phyloP scores from a whole-genome alignment of 2,888 invertebrate genomes.

The Pedicia rivosa region DNA sequence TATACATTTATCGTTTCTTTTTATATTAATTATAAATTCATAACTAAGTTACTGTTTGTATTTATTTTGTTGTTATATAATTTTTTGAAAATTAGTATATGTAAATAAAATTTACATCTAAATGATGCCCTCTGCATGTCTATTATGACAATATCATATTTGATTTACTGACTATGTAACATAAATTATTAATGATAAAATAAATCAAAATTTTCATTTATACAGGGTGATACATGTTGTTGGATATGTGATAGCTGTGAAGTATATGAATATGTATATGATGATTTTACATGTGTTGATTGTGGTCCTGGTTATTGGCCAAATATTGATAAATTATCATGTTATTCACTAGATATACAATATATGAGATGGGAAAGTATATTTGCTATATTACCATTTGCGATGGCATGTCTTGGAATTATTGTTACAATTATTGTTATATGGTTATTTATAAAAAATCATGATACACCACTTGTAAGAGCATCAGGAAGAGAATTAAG shows the following conservation, averaged over 20 bases:
- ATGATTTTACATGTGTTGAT: slow-evolving; percentile 46
- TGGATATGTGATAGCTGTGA: slow-evolving; percentile 64
- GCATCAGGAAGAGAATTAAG: slow-evolving; percentile 45
- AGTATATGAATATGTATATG: slow-evolving; percentile 45
- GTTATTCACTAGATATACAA: slow-evolving; percentile 42
- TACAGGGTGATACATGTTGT: slow-evolving; percentile 52
- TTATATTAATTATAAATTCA: too few relatives aligned
- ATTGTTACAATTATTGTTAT: slow-evolving; percentile 42
- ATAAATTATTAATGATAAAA: neutral
- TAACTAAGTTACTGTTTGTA: neutral
- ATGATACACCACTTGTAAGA: slow-evolving; percentile 48
- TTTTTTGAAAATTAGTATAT: neutral
- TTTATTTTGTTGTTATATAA: neutral
- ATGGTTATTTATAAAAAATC: slow-evolving; percentile 41
- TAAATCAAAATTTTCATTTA: slow-evolving; percentile 11
- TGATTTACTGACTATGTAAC: neutral
- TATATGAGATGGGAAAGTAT: slow-evolving; percentile 49
- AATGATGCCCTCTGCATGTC: too few relatives aligned
- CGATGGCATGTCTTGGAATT: slow-evolving; percentile 44
- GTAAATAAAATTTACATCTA: too few relatives aligned
- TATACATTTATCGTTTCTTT: too few relatives aligned
- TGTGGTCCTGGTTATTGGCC: slow-evolving; percentile 50
- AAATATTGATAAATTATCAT: slow-evolving; percentile 40
- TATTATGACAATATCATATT: neutral
- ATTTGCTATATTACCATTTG: slow-evolving; percentile 45